Evolutionary conservation across 2,797 vertebrate genomes (phyloP), one percentile per base, ranked within the genome.

Genomic region (Arvicola amphibius): DNA sequence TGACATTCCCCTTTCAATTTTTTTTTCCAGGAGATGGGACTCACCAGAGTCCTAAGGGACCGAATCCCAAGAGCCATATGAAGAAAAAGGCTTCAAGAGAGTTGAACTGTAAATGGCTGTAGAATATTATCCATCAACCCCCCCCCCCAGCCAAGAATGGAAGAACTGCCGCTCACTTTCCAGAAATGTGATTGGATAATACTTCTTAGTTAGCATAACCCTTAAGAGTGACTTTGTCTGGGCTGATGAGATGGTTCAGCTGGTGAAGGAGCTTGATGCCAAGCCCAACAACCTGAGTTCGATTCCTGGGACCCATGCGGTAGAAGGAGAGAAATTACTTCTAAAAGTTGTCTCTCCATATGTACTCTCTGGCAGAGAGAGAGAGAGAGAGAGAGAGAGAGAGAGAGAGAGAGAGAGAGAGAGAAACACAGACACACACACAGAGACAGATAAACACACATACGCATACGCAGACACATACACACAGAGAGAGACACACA

Each of bases 381-480:
- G 10, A 48, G 10, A 48, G 10, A 48, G 10, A 48, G 10, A 48
- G 10, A 48, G 10, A 46, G 5, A 46, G 46, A 46, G 5, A 46
- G 46, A 46, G 5, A 46, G 46, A 46, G 5, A 46, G 46, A 46
- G 5, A 46, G 46, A 46, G 5, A 46, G 5, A 46, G 5, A 13
- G 4, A n/a, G n/a, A n/a, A n/a, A n/a, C n/a, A n/a, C n/a, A 32
- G 10, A 65, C 65, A 67, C 0, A 67, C 32, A 67, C 14, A 34
- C 0, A 65, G 10, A 65, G 27, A 67, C 2, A 34, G 6, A 67
- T 0, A 67, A 0, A 34, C 2, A 34, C 65, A 67, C 13, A 34
- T 2, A 69, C 17, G 21, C 17, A 56, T 17, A 53, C 2, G 17
- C 53, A 56, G 16, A 53, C 16, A 34, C 32, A 69, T 16, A 67